These are phyloP conservation scores for Choristoneura fumiferana DNA, from an alignment of 1,140 invertebrate species.

Conservation along the genomic window DNA sequence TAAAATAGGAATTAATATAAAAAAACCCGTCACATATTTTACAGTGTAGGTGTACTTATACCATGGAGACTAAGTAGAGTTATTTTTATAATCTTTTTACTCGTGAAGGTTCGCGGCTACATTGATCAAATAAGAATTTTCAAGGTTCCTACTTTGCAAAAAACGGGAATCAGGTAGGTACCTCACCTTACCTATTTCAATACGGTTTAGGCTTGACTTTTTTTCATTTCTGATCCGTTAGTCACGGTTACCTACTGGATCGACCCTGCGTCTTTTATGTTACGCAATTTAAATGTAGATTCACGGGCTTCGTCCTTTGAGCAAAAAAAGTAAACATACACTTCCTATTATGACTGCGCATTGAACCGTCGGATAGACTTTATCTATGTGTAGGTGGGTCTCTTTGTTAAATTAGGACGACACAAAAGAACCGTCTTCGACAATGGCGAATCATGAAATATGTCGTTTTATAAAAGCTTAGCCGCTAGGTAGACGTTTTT, in stretches of 20 bases:
- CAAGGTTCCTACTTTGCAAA: constrained; percentile 1
- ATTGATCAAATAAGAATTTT: constrained; percentile 5
- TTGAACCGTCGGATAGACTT: constrained; percentile 63
- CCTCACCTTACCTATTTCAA: constrained; percentile 14
- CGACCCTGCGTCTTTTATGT: constrained; percentile 64
- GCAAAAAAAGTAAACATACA: constrained; percentile 73
- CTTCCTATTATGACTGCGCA: constrained; percentile 57
- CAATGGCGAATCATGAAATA: constrained; percentile 64
- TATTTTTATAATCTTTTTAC: too few relatives aligned
- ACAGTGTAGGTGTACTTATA: too few relatives aligned
- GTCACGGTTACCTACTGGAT: constrained; percentile 65
- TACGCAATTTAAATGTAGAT: constrained; percentile 63
- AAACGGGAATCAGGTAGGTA: constrained; percentile 42
- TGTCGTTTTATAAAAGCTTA: constrained; percentile 45
- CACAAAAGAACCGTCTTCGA: constrained; percentile 58
- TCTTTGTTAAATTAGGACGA: constrained; percentile 58
- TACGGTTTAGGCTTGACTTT: neutral
- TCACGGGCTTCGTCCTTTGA: constrained; percentile 50
- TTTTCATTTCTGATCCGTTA: constrained; percentile 56
- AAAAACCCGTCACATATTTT: constrained; percentile 22
- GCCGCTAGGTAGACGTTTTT: constrained; percentile 39
- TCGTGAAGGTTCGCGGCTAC: neutral
- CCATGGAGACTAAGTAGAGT: too few relatives aligned
- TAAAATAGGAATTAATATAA: constrained; percentile 25
- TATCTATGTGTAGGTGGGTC: constrained; percentile 43